These are phyloP conservation scores for Coelopa pilipes DNA, from an alignment of 2,888 invertebrate genomes.

Conservation along the genomic window DNA sequence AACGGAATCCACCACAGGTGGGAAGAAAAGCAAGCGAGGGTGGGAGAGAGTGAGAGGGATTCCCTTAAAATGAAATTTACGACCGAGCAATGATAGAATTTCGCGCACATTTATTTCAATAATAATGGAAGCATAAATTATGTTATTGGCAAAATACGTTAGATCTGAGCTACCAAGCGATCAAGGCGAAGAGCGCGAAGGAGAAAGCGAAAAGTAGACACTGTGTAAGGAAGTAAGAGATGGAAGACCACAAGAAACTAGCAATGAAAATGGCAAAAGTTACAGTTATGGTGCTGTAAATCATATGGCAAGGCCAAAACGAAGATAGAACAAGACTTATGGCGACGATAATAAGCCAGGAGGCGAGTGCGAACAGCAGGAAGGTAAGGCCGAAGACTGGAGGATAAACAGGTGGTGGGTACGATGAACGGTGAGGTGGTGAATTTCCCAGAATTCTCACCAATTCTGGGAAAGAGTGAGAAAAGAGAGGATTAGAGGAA, in stretches of 20 bases:
- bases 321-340: constrained; percentile 14
- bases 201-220: background rate
- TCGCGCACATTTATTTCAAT: constrained; percentile 25
- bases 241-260: background rate
- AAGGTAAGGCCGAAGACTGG: too few species aligned
- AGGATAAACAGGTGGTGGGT: too few species aligned
- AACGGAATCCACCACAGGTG: background rate
- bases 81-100: constrained; percentile 19
- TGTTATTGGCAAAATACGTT: constrained; percentile 24
- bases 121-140: constrained; percentile 32
- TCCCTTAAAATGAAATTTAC: constrained; percentile 20
- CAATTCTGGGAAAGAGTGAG: too few species aligned
- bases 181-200: background rate
- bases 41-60: background rate
- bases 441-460: too few species aligned
- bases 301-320: constrained; percentile 7
- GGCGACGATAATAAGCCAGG: constrained; percentile 2
- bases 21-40: background rate
- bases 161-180: background rate
- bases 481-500: too few species aligned
- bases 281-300: constrained; percentile 30
- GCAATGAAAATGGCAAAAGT: constrained; percentile 21
- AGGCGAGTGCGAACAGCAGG: background rate
- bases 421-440: too few species aligned
- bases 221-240: background rate